phyloP scores from a whole-genome alignment of 1,140 invertebrate genomes.

The Drosophila pseudoananassae region DNA sequence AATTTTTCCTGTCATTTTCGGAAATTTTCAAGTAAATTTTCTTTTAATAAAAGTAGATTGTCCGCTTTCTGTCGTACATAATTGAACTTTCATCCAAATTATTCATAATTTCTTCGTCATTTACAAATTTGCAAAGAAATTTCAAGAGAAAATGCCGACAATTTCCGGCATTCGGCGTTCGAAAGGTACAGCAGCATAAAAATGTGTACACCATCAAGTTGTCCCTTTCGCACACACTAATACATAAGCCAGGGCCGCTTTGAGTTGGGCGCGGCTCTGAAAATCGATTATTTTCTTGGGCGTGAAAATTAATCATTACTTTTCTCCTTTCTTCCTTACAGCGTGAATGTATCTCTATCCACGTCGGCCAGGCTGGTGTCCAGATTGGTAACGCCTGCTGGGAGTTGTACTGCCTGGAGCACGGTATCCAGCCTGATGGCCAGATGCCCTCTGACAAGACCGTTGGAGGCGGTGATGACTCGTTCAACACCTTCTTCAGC shows the following conservation, averaged over 20 bases:
- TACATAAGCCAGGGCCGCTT: slow-evolving; percentile 5
- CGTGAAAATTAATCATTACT: slow-evolving; percentile 16
- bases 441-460: slow-evolving; percentile 91
- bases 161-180: slow-evolving; percentile 1
- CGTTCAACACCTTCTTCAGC: slow-evolving; percentile 94
- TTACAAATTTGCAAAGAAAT: neutral
- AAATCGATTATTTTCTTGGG: slow-evolving; percentile 56
- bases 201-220: slow-evolving; percentile 18
- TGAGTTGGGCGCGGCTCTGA: slow-evolving; percentile 51
- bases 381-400: slow-evolving; percentile 91
- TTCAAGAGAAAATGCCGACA: slow-evolving; percentile 12
- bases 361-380: slow-evolving; percentile 90
- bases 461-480: slow-evolving; percentile 89
- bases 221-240: slow-evolving; percentile 16
- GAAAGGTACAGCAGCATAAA: slow-evolving; percentile 19
- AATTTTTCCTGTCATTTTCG: neutral
- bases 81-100: too few relatives aligned
- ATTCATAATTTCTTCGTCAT: too few relatives aligned
- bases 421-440: slow-evolving; percentile 91
- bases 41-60: too few relatives aligned
- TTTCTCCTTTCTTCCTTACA: slow-evolving; percentile 18
- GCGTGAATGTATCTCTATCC: slow-evolving; percentile 87
- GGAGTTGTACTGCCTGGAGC: slow-evolving; percentile 88
- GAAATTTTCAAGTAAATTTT: too few relatives aligned
- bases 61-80: too few relatives aligned